A percentile compares a stretch with the other conserved stretches of the same genome.
phyloP scores from a whole-genome alignment of 2,888 invertebrate genomes.

The Idaea straminata region DNA sequence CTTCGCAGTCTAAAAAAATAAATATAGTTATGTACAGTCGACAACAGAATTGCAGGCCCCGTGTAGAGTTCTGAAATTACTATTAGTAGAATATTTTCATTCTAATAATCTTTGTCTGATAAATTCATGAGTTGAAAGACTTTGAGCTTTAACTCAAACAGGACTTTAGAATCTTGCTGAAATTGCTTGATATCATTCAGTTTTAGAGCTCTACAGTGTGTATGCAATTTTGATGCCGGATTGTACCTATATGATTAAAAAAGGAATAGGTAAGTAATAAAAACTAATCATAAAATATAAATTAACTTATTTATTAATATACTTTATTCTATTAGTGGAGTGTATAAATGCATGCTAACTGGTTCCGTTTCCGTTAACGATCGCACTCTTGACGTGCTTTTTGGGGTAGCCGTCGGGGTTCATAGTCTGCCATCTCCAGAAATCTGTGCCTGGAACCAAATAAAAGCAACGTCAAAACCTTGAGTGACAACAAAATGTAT shows the following conservation, averaged over 20 bases:
- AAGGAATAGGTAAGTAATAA: background rate
- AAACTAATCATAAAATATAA: background rate
- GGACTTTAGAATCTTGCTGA: no score
- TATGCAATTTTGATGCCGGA: background rate
- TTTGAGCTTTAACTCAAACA: no score
- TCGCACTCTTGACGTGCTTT: constrained; percentile 56
- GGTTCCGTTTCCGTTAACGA: constrained; percentile 70
- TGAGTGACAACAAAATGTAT: no score
- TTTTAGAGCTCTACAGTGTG: background rate
- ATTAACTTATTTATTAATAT: constrained; percentile 8
- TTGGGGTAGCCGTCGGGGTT: constrained; percentile 92
- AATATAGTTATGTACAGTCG: no score
- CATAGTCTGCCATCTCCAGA: constrained; percentile 96
- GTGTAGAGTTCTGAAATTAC: no score
- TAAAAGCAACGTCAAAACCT: background rate
- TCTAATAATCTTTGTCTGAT: no score
- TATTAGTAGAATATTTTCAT: no score
- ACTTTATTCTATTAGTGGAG: background rate
- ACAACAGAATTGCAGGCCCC: no score
- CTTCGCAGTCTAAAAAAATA: no score
- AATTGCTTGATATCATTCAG: no score
- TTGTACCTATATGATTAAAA: background rate
- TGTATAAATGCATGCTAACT: constrained; percentile 49
- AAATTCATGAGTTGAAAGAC: no score
- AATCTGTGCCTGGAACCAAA: constrained; percentile 84